phyloP scores from a whole-genome alignment of 2,888 invertebrate genomes.

The Rosalia funebris region DNA sequence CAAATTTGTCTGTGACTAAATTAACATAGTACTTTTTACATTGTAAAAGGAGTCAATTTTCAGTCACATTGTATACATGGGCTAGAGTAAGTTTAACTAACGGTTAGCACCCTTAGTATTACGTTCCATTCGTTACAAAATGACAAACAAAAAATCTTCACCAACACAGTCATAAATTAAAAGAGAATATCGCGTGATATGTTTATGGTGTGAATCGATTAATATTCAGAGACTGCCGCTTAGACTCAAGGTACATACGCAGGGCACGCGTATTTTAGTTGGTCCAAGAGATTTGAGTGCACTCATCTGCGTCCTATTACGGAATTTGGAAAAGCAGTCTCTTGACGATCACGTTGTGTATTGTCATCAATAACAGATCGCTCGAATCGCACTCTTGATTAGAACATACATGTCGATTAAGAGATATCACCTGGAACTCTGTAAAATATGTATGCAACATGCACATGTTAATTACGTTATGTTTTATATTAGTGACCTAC shows the following conservation, averaged over 20 bases:
- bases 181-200: slow-evolving; percentile 44
- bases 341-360: slow-evolving; percentile 35
- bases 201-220: slow-evolving; percentile 47
- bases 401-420: slow-evolving; percentile 58
- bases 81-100: no score
- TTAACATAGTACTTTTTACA: no score
- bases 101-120: no score
- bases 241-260: slow-evolving; percentile 31
- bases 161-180: slow-evolving; percentile 38
- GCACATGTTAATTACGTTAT: slow-evolving; percentile 20
- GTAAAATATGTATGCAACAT: slow-evolving; percentile 15
- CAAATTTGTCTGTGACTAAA: no score
- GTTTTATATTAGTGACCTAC: slow-evolving; percentile 20
- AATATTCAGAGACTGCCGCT: slow-evolving; percentile 43
- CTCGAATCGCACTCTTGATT: slow-evolving; percentile 55
- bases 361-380: slow-evolving; percentile 53
- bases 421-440: slow-evolving; percentile 45
- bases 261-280: slow-evolving; percentile 33
- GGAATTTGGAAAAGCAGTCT: slow-evolving; percentile 35
- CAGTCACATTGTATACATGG: no score
- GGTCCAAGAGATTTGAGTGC: slow-evolving; percentile 29
- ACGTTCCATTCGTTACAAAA: slow-evolving; percentile 9
- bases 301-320: slow-evolving; percentile 27
- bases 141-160: slow-evolving; percentile 30
- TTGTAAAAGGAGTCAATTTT: no score